A percentile compares a stretch with the other conserved stretches of the same genome.
These are phyloP conservation scores for Chondrilla cf. caribensis DNA, from an alignment of 37 sponge, comb jelly and placozoan genomes.

Conservation along the genomic window DNA sequence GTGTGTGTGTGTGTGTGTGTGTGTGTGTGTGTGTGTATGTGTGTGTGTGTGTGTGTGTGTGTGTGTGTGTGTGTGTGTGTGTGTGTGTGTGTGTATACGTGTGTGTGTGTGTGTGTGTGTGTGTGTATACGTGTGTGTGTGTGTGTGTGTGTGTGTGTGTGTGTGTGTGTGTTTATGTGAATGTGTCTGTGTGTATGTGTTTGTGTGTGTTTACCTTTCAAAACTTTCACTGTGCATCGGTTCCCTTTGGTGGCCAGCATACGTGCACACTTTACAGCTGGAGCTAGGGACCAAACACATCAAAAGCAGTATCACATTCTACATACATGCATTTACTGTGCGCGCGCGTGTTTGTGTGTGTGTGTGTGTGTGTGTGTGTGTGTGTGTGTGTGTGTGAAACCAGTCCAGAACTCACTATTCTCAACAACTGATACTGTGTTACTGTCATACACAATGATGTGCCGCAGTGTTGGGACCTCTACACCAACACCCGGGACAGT, in stretches of 20 bases:
- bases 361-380: too few species aligned
- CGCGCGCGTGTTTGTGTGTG: too few species aligned
- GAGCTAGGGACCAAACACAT: slow-evolving; percentile 41
- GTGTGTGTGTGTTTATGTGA: too few species aligned
- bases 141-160: too few species aligned
- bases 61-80: too few species aligned
- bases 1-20: slow-evolving; percentile 7
- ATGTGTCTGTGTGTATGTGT: not conserved
- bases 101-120: not conserved
- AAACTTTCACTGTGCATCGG: slow-evolving; percentile 73
- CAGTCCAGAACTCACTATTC: slow-evolving; percentile 86
- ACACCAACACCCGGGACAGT: slow-evolving; percentile 38
- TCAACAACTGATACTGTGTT: slow-evolving; percentile 76
- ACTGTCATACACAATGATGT: slow-evolving; percentile 89
- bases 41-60: not conserved
- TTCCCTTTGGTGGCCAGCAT: slow-evolving; percentile 59
- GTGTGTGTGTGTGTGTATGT: not conserved
- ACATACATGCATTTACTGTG: too few species aligned
- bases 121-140: not conserved
- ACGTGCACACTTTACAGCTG: slow-evolving; percentile 77
- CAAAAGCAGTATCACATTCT: not conserved
- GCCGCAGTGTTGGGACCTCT: slow-evolving; percentile 63
- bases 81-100: not conserved
- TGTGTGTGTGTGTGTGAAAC: too few species aligned
- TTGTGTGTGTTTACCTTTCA: slow-evolving; percentile 57